phyloP scores from a whole-genome alignment of 2,113 vertebrate species.

The Antennarius striatus region DNA sequence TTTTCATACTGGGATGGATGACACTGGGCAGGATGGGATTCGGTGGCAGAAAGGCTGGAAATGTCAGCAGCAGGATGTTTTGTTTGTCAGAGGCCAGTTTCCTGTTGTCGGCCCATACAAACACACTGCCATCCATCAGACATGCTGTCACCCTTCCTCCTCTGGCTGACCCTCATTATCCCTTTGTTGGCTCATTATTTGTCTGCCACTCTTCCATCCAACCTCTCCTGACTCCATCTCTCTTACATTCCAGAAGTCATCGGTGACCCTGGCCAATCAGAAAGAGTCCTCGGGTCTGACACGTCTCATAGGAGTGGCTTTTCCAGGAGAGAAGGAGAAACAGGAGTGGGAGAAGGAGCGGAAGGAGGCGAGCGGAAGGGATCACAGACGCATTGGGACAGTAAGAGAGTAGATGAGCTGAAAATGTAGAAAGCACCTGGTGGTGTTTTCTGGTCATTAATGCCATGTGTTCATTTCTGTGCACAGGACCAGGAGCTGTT shows the following conservation, averaged over 20 bases:
- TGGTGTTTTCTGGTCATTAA: not conserved
- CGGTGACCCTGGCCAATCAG: conserved; percentile 77
- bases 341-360: conserved; percentile 81
- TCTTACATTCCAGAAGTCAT: conserved; percentile 67
- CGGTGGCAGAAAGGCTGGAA: conserved; percentile 50
- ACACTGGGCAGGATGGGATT: conserved; percentile 50
- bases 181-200: conserved; percentile 17
- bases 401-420: conserved; percentile 57
- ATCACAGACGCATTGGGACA: conserved; percentile 89
- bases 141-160: conserved; percentile 27
- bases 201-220: not conserved
- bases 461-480: not conserved
- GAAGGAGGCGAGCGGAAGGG: conserved; percentile 80
- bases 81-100: conserved; percentile 65
- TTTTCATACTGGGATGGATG: conserved; percentile 39
- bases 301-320: conserved; percentile 83
- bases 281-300: conserved; percentile 66
- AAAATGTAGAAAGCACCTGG: not conserved
- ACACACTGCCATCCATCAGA: conserved; percentile 46
- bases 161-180: conserved; percentile 4
- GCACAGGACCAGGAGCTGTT: conserved; percentile 86
- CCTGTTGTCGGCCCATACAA: conserved; percentile 51
- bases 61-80: conserved; percentile 65
- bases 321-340: conserved; percentile 77
- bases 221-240: not conserved